Conservation (phyloP, 2,888 invertebrate genomes). For the Drosophila bunnanda region DNA sequence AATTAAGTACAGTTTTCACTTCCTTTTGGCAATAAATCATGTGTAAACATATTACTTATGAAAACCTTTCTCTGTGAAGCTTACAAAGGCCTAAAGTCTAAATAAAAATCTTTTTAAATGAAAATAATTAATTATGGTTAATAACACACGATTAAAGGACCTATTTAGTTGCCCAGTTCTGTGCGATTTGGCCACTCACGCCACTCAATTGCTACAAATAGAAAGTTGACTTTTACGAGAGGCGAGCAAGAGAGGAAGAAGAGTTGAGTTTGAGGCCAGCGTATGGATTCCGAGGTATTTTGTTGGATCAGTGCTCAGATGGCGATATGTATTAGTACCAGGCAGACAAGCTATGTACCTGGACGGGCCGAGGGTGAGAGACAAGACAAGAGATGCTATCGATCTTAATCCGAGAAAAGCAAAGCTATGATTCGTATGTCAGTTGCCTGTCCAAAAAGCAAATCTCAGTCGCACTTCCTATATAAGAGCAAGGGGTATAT, state of each 20-base stretch:
- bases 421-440: conserved; percentile 22
- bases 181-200: conserved; percentile 34
- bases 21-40: too few relatives aligned
- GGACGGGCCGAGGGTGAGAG: neutral
- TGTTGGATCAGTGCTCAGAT: conserved; percentile 27
- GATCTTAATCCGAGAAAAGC: conserved; percentile 15
- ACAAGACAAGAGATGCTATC: conserved; percentile 16
- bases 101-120: neutral
- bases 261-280: conserved; percentile 14
- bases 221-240: conserved; percentile 48
- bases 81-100: neutral
- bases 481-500: neutral
- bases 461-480: conserved; percentile 23
- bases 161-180: neutral
- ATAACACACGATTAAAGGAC: too few relatives aligned
- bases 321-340: conserved; percentile 14
- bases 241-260: conserved; percentile 3
- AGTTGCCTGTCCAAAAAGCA: conserved; percentile 16
- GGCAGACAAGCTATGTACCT: conserved; percentile 15
- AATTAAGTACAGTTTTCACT: too few relatives aligned
- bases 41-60: too few relatives aligned
- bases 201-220: conserved; percentile 45
- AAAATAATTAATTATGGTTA: neutral
- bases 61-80: neutral
- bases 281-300: conserved; percentile 30